Conservation (phyloP, 2,888 invertebrate genomes). For the Cephalotes varians region DNA sequence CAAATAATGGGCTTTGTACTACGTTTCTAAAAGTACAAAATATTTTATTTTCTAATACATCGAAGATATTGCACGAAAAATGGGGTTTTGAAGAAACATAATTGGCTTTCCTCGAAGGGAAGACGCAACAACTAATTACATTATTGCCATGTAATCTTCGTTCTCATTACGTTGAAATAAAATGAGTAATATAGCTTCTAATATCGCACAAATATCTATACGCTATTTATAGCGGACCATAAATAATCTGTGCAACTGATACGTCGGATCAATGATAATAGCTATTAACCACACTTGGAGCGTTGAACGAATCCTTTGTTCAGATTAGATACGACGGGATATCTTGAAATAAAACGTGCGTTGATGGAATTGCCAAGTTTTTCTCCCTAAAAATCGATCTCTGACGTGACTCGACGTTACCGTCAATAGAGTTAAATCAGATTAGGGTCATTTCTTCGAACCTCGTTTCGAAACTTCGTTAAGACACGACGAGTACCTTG, state of each 20-base stretch:
- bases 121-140: not conserved
- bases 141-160: not conserved
- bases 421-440: not conserved
- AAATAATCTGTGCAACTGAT: not conserved
- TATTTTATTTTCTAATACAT: not conserved
- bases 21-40: not conserved
- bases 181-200: conserved; percentile 25
- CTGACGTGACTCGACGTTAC: not conserved
- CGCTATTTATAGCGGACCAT: conserved; percentile 2
- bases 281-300: not conserved
- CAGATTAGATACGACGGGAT: not conserved
- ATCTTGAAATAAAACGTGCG: not conserved
- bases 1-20: not conserved
- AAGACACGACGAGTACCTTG: not conserved
- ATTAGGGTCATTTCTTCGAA: not conserved
- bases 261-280: not conserved
- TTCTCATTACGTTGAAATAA: conserved; percentile 6
- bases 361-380: not conserved
- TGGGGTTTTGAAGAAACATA: not conserved
- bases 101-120: not conserved
- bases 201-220: conserved; percentile 1
- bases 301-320: not conserved
- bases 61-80: not conserved
- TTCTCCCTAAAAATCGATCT: conserved; percentile 1
- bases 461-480: not conserved